Base-by-base conservation (phyloP, 2,888 invertebrate species). In the Phrixothrix hirtus region DNA sequence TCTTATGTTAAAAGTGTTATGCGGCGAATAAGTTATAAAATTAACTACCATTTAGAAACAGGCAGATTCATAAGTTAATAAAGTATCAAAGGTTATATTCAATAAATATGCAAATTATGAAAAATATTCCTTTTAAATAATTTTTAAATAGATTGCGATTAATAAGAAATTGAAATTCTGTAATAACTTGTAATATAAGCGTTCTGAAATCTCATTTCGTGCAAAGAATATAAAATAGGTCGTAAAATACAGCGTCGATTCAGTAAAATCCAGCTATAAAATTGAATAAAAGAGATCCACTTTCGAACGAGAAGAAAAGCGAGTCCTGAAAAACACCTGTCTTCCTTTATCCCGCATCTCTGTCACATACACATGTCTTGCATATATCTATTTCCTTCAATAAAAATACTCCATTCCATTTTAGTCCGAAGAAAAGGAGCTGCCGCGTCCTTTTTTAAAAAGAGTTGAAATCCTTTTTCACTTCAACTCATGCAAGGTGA, bases 401-500 rank as follows among this genome's bases (percentile, higher is more conserved):
- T 36, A 54, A 57, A 57, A 57, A 54, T 50, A 25, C 48, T 41
- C 48, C 39, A 49, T 47, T 51, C 51, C 55, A 34, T 48, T 46
- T 48, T 36, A 46, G 58, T 53, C 53, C 58, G 48, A 41, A 64
- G 63, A 64, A 64, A 63, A 64, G 63, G 55, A 58, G 39, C 44
- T 47, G 53, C 32, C 48, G 36, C 53, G 56, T 58, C 53, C 56
- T 49, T 57, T 58, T 58, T 57, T 53, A 48, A 57, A 54, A 58
- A 53, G 56, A 47, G 49, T 36, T 43, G 44, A 38, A 54, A 46
- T 58, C 54, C 59, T 58, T 57, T 61, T 60, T 55, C 55, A 32
- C 57, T 54, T 54, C 36, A 42, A 21, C 52, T 34, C 41, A 34
- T 39, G 45, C 56, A 47, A 54, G 47, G 53, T 53, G 42, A 46